Percentiles rank a stretch among this genome's conserved stretches.
These are phyloP conservation scores for Xenus cinereus DNA, from an alignment of 2,113 vertebrate genomes.

Conservation along the genomic window DNA sequence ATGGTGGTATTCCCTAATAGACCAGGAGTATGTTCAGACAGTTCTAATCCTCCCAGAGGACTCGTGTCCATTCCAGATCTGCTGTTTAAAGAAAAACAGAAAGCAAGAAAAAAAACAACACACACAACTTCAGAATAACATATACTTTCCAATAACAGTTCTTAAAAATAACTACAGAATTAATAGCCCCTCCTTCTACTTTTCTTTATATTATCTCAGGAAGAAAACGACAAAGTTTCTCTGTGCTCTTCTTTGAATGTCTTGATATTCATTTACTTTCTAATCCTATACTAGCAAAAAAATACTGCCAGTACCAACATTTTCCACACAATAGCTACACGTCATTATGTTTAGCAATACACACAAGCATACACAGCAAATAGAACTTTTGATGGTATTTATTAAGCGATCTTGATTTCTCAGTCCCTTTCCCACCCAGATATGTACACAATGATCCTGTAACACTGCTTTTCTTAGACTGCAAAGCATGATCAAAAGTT, in stretches of 20 bases:
- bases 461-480: neutral
- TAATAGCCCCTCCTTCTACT: neutral
- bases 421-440: neutral
- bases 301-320: neutral
- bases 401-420: neutral
- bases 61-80: constrained; percentile 84
- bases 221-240: neutral
- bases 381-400: neutral
- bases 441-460: neutral
- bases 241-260: neutral
- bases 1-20: constrained; percentile 79
- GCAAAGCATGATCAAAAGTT: neutral
- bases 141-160: neutral
- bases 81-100: constrained; percentile 56
- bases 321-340: neutral
- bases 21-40: constrained; percentile 72
- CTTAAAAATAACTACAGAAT: neutral
- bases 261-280: neutral
- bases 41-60: constrained; percentile 78
- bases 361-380: neutral
- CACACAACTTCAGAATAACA: constrained; percentile 25
- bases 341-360: neutral
- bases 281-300: neutral
- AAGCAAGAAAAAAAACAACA: constrained; percentile 43
- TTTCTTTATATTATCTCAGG: neutral